These are phyloP conservation scores for Cyanistes caeruleus DNA, from an alignment of 2,113 vertebrate species.

Conservation along the genomic window DNA sequence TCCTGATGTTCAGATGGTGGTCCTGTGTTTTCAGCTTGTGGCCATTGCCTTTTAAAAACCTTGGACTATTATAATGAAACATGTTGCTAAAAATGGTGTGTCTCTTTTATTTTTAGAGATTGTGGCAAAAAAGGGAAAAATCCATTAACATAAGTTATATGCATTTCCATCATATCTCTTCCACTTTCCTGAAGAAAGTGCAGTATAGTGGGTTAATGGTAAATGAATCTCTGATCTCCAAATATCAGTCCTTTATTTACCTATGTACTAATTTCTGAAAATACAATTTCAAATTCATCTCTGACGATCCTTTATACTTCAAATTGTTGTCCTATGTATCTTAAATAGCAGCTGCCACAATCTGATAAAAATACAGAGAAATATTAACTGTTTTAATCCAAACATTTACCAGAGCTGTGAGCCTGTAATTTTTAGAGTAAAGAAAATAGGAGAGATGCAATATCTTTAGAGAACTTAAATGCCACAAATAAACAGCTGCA, in stretches of 20 bases:
- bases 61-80: neutral
- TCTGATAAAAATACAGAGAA: slow-evolving; percentile 16
- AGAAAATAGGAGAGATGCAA: neutral
- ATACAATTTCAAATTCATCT: neutral
- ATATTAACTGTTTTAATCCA: slow-evolving; percentile 25
- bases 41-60: neutral
- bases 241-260: neutral
- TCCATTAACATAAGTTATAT: neutral
- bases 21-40: neutral
- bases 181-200: neutral
- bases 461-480: slow-evolving; percentile 9
- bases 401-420: neutral
- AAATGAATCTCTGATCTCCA: neutral
- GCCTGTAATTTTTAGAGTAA: neutral
- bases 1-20: neutral
- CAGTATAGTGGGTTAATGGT: neutral
- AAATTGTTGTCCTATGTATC: neutral
- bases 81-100: neutral
- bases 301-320: neutral
- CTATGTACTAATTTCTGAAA: neutral
- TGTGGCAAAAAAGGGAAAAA: neutral
- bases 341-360: slow-evolving; percentile 1
- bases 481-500: slow-evolving; percentile 6
- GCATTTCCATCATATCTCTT: neutral
- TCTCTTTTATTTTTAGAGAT: neutral